Conservation (phyloP, 2,888 invertebrate genomes). For the Himalopsyche kuldschensis region DNA sequence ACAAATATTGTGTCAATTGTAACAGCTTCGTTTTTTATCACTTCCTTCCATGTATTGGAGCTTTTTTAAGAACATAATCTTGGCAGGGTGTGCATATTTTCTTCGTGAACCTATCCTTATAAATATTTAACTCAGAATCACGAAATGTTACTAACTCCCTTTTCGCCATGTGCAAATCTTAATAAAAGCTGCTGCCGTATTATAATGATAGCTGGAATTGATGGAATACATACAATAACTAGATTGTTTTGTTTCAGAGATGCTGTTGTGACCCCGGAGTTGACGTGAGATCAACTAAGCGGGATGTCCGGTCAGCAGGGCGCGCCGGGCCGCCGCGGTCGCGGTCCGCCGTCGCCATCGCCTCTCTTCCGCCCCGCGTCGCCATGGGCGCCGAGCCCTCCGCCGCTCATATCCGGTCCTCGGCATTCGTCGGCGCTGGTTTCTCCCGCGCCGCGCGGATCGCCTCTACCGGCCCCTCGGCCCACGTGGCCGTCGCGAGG, state of each 20-base stretch:
- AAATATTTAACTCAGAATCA: no score
- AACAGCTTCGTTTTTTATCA: no score
- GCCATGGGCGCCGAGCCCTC: constrained; percentile 75
- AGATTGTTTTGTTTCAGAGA: constrained; percentile 53
- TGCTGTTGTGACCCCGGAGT: constrained; percentile 60
- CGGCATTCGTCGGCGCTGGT: constrained; percentile 60
- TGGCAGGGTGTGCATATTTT: no score
- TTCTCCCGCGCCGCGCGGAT: constrained; percentile 54
- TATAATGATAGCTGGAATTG: no score
- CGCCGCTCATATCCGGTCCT: constrained; percentile 69
- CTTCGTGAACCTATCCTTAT: no score
- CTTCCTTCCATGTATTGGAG: no score
- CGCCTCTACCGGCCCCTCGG: constrained; percentile 57
- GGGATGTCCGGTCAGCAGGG: constrained; percentile 49
- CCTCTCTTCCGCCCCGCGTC: constrained; percentile 73
- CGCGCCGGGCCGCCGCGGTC: constrained; percentile 54
- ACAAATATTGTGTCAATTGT: no score
- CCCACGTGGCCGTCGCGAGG: constrained; percentile 54
- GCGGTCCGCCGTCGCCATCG: constrained; percentile 65
- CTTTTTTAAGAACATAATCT: no score
- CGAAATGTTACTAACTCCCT: no score
- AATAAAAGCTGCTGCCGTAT: no score
- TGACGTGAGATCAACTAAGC: constrained; percentile 35
- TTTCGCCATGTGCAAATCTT: no score
- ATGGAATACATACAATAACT: no score